A percentile compares a stretch with the other conserved stretches of the same genome.
phyloP scores from a whole-genome alignment of 2,888 invertebrate genomes.

The Phragmatobia fuliginosa region DNA sequence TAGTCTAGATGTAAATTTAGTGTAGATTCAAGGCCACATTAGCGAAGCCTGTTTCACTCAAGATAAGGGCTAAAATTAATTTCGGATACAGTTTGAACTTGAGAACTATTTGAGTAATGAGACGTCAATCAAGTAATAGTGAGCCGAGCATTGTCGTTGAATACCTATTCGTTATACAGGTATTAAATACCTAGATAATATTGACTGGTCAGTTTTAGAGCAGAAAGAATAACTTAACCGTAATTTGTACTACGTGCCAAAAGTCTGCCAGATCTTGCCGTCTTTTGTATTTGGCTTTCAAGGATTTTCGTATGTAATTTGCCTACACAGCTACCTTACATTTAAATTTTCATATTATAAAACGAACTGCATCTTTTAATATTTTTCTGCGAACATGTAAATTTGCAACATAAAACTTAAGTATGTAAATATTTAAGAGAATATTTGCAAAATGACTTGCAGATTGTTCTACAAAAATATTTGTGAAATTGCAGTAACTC shows the following conservation, averaged over 20 bases:
- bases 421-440: not conserved
- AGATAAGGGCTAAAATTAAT: not conserved
- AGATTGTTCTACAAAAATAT: not conserved
- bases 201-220: too few species aligned
- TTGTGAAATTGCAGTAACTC: not conserved
- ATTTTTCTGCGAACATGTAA: not conserved
- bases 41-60: not conserved
- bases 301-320: not conserved
- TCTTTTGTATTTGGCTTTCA: not conserved
- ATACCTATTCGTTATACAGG: not conserved
- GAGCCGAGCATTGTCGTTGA: not conserved
- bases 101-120: not conserved
- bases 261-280: not conserved
- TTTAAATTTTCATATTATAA: not conserved
- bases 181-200: not conserved
- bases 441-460: not conserved
- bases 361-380: not conserved
- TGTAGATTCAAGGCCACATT: not conserved
- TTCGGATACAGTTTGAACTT: not conserved
- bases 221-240: too few species aligned
- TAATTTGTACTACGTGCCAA: not conserved
- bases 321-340: not conserved
- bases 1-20: too few species aligned
- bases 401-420: not conserved
- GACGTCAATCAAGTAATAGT: not conserved